Percentiles rank a stretch among this genome's conserved stretches.
Conservation (phyloP, 2,797 vertebrate genomes). For the Pseudochirops corinnae region DNA sequence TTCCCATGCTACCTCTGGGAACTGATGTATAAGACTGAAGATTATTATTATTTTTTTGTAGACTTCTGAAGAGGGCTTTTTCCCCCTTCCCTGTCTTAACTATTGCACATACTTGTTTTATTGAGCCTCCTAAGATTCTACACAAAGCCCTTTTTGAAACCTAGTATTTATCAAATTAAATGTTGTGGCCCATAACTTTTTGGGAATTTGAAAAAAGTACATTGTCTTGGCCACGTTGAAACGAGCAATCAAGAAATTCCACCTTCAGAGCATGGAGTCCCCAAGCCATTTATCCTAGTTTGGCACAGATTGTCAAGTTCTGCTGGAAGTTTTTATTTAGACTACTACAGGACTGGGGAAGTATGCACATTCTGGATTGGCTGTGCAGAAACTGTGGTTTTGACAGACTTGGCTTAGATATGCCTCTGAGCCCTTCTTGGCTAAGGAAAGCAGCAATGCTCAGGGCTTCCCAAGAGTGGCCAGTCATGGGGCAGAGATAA, state of each 20-base stretch:
- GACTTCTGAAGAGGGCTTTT: conserved; percentile 76
- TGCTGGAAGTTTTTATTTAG: conserved; percentile 83
- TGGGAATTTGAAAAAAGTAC: conserved; percentile 71
- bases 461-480: neutral
- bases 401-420: conserved; percentile 74
- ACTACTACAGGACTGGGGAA: conserved; percentile 77
- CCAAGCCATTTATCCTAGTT: conserved; percentile 74
- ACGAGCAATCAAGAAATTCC: conserved; percentile 71
- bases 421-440: conserved; percentile 70
- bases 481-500: conserved; percentile 45
- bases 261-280: conserved; percentile 72
- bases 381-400: conserved; percentile 71
- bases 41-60: conserved; percentile 15
- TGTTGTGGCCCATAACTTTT: conserved; percentile 78
- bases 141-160: conserved; percentile 74
- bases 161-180: conserved; percentile 84
- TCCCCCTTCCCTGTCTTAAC: conserved; percentile 79
- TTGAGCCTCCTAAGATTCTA: conserved; percentile 68
- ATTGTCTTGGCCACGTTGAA: conserved; percentile 76
- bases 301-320: conserved; percentile 75
- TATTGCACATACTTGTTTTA: conserved; percentile 77
- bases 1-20: conserved; percentile 70
- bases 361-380: conserved; percentile 76
- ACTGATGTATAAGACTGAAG: conserved; percentile 62
- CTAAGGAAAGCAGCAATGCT: conserved; percentile 75